Evolutionary conservation across 2,888 invertebrate genomes (phyloP).

Genomic region (Xestia xanthographa): DNA sequence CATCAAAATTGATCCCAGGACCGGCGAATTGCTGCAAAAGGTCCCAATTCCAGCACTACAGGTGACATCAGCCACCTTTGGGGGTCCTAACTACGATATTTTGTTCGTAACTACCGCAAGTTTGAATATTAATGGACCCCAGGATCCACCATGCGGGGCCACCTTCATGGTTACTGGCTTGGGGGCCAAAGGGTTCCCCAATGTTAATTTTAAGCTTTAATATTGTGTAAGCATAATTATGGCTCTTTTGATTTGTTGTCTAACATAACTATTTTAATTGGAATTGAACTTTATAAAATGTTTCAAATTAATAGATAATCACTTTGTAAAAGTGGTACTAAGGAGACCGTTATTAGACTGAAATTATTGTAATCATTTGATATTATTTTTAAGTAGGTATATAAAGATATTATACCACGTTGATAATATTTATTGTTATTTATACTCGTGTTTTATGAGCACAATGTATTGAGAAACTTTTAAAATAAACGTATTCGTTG

Average conservation of each 20-base stretch:
- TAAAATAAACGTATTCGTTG: conserved; percentile 39
- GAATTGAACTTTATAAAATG: conserved; percentile 3
- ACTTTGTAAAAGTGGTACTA: not conserved
- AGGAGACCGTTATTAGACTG: conserved; percentile 18
- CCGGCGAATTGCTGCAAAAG: conserved; percentile 89
- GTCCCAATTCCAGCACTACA: conserved; percentile 91
- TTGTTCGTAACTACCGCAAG: conserved; percentile 92
- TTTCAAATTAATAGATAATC: conserved; percentile 11
- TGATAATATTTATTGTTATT: conserved; percentile 22
- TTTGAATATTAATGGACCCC: conserved; percentile 78
- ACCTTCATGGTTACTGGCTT: conserved; percentile 92
- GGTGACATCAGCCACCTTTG: conserved; percentile 93
- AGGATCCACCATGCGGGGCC: conserved; percentile 89
- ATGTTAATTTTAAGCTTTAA: conserved; percentile 75
- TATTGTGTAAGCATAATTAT: conserved; percentile 2
- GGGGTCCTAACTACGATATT: conserved; percentile 92
- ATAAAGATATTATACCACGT: conserved; percentile 16
- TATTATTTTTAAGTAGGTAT: conserved; percentile 11
- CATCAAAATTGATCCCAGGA: conserved; percentile 89
- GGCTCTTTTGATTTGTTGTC: not conserved
- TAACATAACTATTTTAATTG: conserved; percentile 1
- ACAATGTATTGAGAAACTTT: conserved; percentile 20
- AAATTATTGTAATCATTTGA: conserved; percentile 12
- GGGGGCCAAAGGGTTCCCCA: conserved; percentile 89
- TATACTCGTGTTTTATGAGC: not conserved